These are phyloP conservation scores for Mesoligia furuncula DNA, from an alignment of 2,888 invertebrate genomes.

Conservation along the genomic window DNA sequence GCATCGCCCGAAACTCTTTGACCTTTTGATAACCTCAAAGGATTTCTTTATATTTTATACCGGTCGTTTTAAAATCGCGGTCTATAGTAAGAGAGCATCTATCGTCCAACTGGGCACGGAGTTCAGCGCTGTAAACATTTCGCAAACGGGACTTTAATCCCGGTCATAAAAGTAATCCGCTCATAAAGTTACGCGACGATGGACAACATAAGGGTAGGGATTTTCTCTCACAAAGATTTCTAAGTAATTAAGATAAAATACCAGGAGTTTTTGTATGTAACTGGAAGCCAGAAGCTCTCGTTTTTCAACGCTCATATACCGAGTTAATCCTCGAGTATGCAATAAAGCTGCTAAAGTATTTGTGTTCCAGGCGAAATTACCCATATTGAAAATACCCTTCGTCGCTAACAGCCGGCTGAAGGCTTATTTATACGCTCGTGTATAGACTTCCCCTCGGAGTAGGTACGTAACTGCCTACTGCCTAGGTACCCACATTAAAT, in stretches of 20 bases:
- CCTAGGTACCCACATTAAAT: conserved; percentile 77
- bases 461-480: conserved; percentile 76
- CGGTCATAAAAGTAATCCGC: conserved; percentile 89
- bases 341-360: conserved; percentile 89
- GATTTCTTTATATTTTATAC: conserved; percentile 53
- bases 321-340: conserved; percentile 89
- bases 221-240: conserved; percentile 89
- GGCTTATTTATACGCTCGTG: conserved; percentile 86
- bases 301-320: conserved; percentile 88
- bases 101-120: conserved; percentile 77
- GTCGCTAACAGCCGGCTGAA: conserved; percentile 86
- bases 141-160: conserved; percentile 89
- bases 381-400: conserved; percentile 90
- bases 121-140: conserved; percentile 87
- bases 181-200: conserved; percentile 90
- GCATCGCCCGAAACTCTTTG: conserved; percentile 42
- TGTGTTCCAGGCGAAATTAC: conserved; percentile 89
- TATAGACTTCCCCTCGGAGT: conserved; percentile 74
- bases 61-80: conserved; percentile 50
- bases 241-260: conserved; percentile 90
- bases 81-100: conserved; percentile 49
- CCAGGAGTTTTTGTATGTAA: conserved; percentile 87
- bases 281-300: conserved; percentile 81
- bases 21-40: conserved; percentile 41
- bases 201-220: conserved; percentile 90